Conservation (phyloP, 2,888 invertebrate species). For the Heteromurus nitidus region DNA sequence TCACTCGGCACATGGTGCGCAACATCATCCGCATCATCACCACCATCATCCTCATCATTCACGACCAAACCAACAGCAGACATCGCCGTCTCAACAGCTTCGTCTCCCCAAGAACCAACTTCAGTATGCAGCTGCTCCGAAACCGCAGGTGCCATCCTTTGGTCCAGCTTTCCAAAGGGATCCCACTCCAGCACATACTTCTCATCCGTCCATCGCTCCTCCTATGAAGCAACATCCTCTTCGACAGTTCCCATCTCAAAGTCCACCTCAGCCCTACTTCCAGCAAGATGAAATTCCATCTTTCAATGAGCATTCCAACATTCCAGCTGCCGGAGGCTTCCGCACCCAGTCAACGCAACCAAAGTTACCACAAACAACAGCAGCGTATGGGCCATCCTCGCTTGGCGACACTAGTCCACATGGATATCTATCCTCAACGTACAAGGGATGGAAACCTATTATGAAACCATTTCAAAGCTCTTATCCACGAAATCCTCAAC, state of each 20-base stretch:
- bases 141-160: neutral
- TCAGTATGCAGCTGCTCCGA: neutral
- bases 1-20: constrained; percentile 18
- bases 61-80: constrained; percentile 33
- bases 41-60: constrained; percentile 31
- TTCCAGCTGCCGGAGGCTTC: constrained; percentile 36
- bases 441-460: constrained; percentile 73
- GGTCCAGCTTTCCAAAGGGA: constrained; percentile 26
- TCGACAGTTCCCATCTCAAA: constrained; percentile 37
- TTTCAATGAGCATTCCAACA: constrained; percentile 44
- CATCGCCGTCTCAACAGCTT: constrained; percentile 25
- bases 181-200: constrained; percentile 27
- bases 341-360: neutral
- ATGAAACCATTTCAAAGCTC: constrained; percentile 68
- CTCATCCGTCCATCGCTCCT: no score
- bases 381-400: constrained; percentile 44
- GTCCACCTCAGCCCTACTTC: constrained; percentile 28
- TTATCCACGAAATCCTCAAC: constrained; percentile 47
- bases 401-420: constrained; percentile 60
- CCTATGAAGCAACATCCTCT: constrained; percentile 22
- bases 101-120: constrained; percentile 13
- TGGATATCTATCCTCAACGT: constrained; percentile 70
- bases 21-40: constrained; percentile 19
- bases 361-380: constrained; percentile 34
- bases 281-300: constrained; percentile 57